These are phyloP conservation scores for Panthera tigris DNA, from an alignment of 2,113 vertebrate genomes.

Conservation along the genomic window DNA sequence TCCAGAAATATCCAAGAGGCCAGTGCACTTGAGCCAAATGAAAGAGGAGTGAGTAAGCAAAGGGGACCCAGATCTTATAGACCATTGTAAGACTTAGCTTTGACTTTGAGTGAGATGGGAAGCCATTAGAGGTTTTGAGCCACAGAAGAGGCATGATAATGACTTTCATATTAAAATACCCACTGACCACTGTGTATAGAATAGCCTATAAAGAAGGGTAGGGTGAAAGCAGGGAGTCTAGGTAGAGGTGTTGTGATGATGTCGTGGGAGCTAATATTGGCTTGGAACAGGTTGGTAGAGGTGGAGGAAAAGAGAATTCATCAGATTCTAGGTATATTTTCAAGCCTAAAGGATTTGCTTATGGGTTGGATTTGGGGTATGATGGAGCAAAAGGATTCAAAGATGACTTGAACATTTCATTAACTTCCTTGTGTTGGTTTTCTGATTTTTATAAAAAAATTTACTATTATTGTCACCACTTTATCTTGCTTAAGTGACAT, in stretches of 20 bases:
- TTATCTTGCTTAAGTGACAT: constrained; percentile 1
- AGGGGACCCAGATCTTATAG: not conserved
- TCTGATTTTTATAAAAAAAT: not conserved
- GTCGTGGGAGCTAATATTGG: not conserved
- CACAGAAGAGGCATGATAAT: not conserved
- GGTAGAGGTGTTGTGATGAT: not conserved
- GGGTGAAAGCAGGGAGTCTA: not conserved
- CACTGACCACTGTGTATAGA: not conserved
- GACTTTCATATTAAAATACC: not conserved
- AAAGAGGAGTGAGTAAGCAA: not conserved
- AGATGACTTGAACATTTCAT: not conserved
- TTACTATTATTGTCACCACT: not conserved
- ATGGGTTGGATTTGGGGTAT: not conserved
- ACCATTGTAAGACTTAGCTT: not conserved
- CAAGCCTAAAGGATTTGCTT: not conserved
- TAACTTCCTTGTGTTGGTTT: not conserved
- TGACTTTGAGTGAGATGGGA: not conserved
- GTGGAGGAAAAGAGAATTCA: not conserved
- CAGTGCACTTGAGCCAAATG: not conserved
- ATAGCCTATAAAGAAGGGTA: not conserved
- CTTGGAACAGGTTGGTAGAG: not conserved
- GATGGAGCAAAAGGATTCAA: constrained; percentile 2
- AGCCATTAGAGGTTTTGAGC: not conserved
- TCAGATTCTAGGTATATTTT: constrained; percentile 19
- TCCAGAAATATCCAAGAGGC: not conserved